Evolutionary conservation across 2,888 invertebrate species (phyloP), one percentile per base, ranked within the genome.

Genomic region (Pseudococcus viburni): DNA sequence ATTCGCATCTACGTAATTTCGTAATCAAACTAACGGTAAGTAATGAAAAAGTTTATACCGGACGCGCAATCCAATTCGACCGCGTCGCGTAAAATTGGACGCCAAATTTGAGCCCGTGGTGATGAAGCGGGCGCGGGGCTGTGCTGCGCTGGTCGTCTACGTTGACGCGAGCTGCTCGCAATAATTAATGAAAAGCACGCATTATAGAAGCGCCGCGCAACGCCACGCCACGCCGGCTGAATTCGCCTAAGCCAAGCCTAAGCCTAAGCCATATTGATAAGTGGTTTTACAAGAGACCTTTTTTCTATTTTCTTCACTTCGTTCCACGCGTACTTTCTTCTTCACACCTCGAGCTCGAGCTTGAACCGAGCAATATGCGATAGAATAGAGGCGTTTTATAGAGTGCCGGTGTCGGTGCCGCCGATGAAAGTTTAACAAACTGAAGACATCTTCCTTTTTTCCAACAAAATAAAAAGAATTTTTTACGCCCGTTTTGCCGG

Each of bases 351-450:
- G 48, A 48, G n/a, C n/a, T n/a, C 48, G 48, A 39, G n/a, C n/a
- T n/a, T 39, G 39, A 39, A 5, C 6, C 48, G 6, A 5, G 48
- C 2, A 9, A 1, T 48, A 48, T 48, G 9, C 48, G 48, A 9
- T 9, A 48, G 48, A 48, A 48, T n/a, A n/a, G n/a, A n/a, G n/a
- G 48, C 48, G 48, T 48, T 48, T 48, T 48, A 48, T 1, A 4
- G 2, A n/a, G 39, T 5, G 39, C 6, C 39, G 39, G 39, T 39
- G 51, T 11, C 51, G 51, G 19, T 59, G 59, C 8, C 12, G 59
- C n/a, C 59, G 59, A 19, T 59, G 59, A 59, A 6, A 59, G 59
- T 59, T 59, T 59, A 59, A 59, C 59, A n/a, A 59, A 59, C 59
- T 59, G 17, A 17, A n/a, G 59, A 59, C 59, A 59, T 59, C 59